Evolutionary conservation across 2,797 vertebrate species (phyloP).

Genomic region (Etheostoma nigrum): DNA sequence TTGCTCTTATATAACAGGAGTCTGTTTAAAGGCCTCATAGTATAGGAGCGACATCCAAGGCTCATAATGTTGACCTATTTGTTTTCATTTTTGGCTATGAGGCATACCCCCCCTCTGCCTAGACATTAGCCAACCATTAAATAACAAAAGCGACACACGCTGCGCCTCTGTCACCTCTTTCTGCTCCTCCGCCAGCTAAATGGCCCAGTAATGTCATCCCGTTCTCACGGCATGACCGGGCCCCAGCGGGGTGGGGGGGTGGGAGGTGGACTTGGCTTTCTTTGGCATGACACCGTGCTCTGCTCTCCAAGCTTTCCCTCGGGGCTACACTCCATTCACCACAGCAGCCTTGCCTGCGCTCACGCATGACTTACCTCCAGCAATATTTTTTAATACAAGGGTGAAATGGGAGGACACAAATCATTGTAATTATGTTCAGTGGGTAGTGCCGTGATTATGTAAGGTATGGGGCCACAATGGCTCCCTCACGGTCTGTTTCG

Average conservation of each 20-base stretch:
- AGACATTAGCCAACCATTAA: conserved; percentile 81
- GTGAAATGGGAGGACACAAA: conserved; percentile 81
- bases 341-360: conserved; percentile 63
- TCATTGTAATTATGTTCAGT: conserved; percentile 83
- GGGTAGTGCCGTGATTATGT: conserved; percentile 76
- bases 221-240: conserved; percentile 77
- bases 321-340: conserved; percentile 75
- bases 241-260: conserved; percentile 39
- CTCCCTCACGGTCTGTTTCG: conserved; percentile 63
- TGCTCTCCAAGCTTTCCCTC: conserved; percentile 77
- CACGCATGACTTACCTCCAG: conserved; percentile 78
- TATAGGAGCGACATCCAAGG: conserved; percentile 23
- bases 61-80: conserved; percentile 65
- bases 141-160: conserved; percentile 76
- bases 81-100: conserved; percentile 70
- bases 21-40: conserved; percentile 37
- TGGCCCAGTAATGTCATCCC: conserved; percentile 81
- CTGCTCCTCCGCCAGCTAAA: conserved; percentile 76
- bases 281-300: conserved; percentile 79
- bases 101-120: conserved; percentile 41
- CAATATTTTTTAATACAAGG: conserved; percentile 84
- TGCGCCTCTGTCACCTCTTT: conserved; percentile 70
- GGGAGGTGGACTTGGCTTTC: conserved; percentile 65
- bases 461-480: conserved; percentile 73
- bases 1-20: not conserved